Percentiles rank a stretch among this genome's conserved stretches.
These are phyloP conservation scores for Drosophila setifemur DNA, from an alignment of 1,140 invertebrate genomes.

Conservation along the genomic window DNA sequence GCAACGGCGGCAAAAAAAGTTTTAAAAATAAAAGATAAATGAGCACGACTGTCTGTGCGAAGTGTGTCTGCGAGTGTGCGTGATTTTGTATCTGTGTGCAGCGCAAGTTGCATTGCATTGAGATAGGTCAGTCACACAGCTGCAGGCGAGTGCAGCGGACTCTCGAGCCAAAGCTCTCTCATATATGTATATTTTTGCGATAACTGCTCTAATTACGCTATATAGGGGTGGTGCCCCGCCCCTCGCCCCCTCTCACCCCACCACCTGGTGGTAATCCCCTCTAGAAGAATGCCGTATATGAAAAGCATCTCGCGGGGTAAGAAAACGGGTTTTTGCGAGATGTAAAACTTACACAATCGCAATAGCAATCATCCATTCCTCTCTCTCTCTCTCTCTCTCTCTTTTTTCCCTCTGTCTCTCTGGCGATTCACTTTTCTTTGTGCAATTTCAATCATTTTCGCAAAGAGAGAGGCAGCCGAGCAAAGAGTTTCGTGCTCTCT, in stretches of 20 bases:
- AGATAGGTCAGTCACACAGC: conserved; percentile 82
- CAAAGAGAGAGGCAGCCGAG: conserved; percentile 11
- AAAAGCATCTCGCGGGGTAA: conserved; percentile 18
- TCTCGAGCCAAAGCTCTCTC: conserved; percentile 47
- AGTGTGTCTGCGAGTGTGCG: conserved; percentile 11
- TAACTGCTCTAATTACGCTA: conserved; percentile 66
- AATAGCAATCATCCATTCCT: conserved; percentile 1
- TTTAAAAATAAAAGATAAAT: conserved; percentile 77
- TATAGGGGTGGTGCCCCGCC: conserved; percentile 33
- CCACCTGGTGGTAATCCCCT: not conserved
- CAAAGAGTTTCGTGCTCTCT: conserved; percentile 33
- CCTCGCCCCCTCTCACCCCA: not conserved
- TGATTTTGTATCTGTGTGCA: conserved; percentile 26
- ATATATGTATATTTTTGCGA: conserved; percentile 2
- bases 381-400: conserved; percentile 36
- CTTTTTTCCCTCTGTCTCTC: conserved; percentile 28
- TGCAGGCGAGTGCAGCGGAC: conserved; percentile 40
- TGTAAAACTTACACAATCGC: conserved; percentile 76
- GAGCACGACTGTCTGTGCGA: conserved; percentile 59
- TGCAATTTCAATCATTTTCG: conserved; percentile 73
- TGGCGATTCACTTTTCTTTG: conserved; percentile 78
- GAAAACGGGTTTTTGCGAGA: conserved; percentile 61
- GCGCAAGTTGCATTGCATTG: conserved; percentile 75
- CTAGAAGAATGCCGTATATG: not conserved
- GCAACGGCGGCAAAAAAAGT: conserved; percentile 30